These are phyloP conservation scores for Chelon labrosus DNA, from an alignment of 2,797 vertebrate species.

Conservation along the genomic window DNA sequence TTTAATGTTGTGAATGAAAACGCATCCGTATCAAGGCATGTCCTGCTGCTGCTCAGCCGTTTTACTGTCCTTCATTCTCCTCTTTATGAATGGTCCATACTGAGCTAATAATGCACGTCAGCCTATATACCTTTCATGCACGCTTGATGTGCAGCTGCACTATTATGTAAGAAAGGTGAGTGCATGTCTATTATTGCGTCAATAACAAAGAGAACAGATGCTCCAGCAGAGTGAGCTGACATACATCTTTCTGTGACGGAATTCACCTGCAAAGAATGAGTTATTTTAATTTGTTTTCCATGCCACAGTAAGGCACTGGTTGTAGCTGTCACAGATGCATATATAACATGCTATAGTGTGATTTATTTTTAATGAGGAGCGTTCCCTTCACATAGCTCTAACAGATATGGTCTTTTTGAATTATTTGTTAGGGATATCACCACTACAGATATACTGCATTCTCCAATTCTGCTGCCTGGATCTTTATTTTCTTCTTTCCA, in stretches of 20 bases:
- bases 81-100: constrained; percentile 59
- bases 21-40: background rate
- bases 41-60: background rate
- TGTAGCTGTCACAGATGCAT: background rate
- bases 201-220: constrained; percentile 27
- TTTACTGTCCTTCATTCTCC: constrained; percentile 19
- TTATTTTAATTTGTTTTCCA: background rate
- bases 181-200: constrained; percentile 28
- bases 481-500: background rate
- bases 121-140: constrained; percentile 35
- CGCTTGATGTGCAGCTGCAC: constrained; percentile 23
- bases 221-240: constrained; percentile 4
- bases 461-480: background rate
- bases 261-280: background rate
- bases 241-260: background rate
- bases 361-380: constrained; percentile 16
- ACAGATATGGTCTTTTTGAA: constrained; percentile 10
- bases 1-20: background rate
- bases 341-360: constrained; percentile 11
- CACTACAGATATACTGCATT: background rate
- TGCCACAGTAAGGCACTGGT: constrained; percentile 25
- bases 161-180: constrained; percentile 72
- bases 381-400: background rate
- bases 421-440: constrained; percentile 23
- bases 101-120: constrained; percentile 11